Base-by-base conservation (phyloP, 2,113 vertebrate genomes). In the Podiceps cristatus region DNA sequence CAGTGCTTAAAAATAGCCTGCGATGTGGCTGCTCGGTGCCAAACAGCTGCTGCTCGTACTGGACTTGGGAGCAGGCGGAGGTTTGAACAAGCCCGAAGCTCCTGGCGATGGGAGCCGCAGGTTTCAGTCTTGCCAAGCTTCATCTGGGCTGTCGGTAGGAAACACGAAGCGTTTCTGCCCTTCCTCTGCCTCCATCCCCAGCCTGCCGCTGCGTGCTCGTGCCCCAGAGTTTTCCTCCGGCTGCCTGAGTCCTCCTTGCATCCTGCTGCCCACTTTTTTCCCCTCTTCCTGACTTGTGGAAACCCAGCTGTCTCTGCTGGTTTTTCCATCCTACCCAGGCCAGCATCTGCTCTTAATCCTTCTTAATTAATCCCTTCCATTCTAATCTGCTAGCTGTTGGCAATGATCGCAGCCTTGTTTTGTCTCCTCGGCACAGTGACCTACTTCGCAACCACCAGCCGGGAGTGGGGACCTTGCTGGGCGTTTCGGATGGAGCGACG, bases 301-400 rank as follows among this genome's bases (percentile, higher is more conserved):
- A 95, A 60, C 24, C 27, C 93, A 91, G 87, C 93, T 95, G 93
- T 14, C 76, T 84, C 52, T 53, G 44, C 80, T 93, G 91, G 2
- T 53, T 93, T 93, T 93, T 71, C 81, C 59, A 4, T 72, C 66
- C 71, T 84, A 47, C 25, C 44, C 80, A 87, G 75, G 63, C 91
- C 91, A 83, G 81, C 95, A 93, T 93, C 95, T 96, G 97, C 90
- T 96, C 90, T 92, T 90, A 95, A 96, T 96, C 92, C 78, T 77
- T 37, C 71, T n/a, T 91, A 96, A 95, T 96, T 59, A 96, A 93
- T 95, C 81, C 92, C 74, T 97, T 96, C 96, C 95, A 91, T 88
- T 64, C 85, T 40, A 60, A 85, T 94, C 90, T 44, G 14, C 4
- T 12, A 27, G 75, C 81, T 87, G 74, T 31, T 96, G 95, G 93